Evolutionary conservation across 1,140 invertebrate genomes (phyloP), one percentile per base, ranked within the genome.

Genomic region (Phocides pigmalion): DNA sequence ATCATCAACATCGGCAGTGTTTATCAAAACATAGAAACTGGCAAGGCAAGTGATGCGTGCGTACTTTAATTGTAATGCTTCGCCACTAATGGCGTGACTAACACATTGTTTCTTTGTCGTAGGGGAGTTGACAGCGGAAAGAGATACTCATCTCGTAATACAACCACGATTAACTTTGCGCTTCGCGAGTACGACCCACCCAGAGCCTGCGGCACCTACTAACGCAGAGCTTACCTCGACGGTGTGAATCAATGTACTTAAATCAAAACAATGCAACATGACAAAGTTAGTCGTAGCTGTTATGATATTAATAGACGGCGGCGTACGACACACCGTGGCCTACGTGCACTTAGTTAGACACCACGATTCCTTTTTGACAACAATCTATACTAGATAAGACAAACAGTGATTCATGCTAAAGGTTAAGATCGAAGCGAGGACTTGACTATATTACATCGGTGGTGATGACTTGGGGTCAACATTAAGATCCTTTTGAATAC

Each of bases 21-120:
- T 77, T 85, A 76, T 82, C 77, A 87, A 82, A 88, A 89, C 87
- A 90, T 90, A 90, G 87, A 90, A 82, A 89, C 84, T 86, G 87
- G 87, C 87, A 87, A 89, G 84, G 79, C 87, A 86, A 87, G 84
- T 81, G 74, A 72, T 84, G 83, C 87, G 87, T 88, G 87, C 87
- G 85, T 84, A 87, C 84, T 90, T 82, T 66, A 65, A 69, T 68
- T 72, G 54, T 58, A 74, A 68, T 72, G 71, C 46, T 58, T 66
- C 63, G 66, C 58, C 67, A 62, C 69, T 50, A 37, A 47, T 32
- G 67, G 59, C 66, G 70, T 62, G 70, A 64, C 68, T 67, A 69
- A 64, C 61, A 73, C 50, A 68, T 82, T 82, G 87, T 87, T 89
- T 89, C 87, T 89, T 89, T 87, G 84, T 87, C 72, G 67, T 71